Conservation (phyloP, 2,113 vertebrate species). For the Solea senegalensis region DNA sequence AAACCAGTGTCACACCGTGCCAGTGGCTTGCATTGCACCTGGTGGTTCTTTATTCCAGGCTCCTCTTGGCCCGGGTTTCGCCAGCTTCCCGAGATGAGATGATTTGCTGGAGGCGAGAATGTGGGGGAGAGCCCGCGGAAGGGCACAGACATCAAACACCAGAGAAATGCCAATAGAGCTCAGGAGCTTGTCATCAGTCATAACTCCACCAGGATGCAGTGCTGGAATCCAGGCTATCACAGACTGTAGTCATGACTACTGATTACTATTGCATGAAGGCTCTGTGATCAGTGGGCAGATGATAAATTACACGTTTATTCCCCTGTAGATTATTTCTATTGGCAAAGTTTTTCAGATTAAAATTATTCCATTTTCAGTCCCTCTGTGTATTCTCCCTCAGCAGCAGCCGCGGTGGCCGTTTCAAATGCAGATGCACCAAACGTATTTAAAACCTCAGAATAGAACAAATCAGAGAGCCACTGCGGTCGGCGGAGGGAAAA, state of each 20-base stretch:
- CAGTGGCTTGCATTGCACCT: constrained; percentile 24
- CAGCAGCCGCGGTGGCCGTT: background rate
- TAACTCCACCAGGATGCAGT: constrained; percentile 14
- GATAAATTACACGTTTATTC: background rate
- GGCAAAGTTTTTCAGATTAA: background rate
- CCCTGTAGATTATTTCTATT: too few relatives aligned
- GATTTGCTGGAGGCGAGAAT: constrained; percentile 66
- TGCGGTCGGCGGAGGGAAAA: constrained; percentile 9
- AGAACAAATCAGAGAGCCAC: background rate
- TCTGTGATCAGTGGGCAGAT: background rate
- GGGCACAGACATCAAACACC: constrained; percentile 56
- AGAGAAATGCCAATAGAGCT: constrained; percentile 18
- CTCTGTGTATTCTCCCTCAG: background rate
- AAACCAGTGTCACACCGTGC: constrained; percentile 8
- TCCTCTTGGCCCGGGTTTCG: constrained; percentile 22
- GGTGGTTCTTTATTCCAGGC: constrained; percentile 28
- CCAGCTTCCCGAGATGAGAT: constrained; percentile 26
- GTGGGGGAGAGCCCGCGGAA: constrained; percentile 62
- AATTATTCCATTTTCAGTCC: too few relatives aligned
- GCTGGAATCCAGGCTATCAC: constrained; percentile 22
- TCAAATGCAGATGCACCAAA: background rate
- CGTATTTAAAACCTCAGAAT: background rate
- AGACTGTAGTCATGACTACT: constrained; percentile 30
- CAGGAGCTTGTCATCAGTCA: constrained; percentile 38
- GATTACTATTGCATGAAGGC: constrained; percentile 21